Evolutionary conservation across 2,888 invertebrate genomes (phyloP).

Genomic region (Drosophila monieri): DNA sequence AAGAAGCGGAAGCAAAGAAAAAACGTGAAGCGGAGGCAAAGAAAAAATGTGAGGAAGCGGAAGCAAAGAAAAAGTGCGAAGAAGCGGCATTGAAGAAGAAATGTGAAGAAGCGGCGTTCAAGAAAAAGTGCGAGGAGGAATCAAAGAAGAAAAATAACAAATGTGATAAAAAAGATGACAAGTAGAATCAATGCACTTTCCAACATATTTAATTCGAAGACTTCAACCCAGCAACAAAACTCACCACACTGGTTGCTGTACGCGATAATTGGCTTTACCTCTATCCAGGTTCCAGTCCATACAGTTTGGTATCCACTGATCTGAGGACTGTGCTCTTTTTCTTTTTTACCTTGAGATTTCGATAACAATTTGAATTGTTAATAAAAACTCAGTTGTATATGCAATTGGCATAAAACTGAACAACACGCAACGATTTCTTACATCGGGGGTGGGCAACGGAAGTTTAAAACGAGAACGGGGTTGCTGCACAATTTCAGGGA

Average conservation of each 20-base stretch:
- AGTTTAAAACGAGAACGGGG: constrained; percentile 53
- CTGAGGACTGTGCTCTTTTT: constrained; percentile 2
- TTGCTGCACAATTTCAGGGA: constrained; percentile 78
- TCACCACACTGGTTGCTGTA: not conserved
- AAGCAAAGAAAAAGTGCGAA: not conserved
- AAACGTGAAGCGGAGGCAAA: not conserved
- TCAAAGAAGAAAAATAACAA: not conserved
- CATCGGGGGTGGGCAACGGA: constrained; percentile 52
- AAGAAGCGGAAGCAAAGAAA: not conserved
- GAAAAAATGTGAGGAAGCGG: not conserved
- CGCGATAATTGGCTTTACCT: not conserved
- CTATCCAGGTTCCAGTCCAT: not conserved
- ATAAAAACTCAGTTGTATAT: constrained; percentile 56
- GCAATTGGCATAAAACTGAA: constrained; percentile 57
- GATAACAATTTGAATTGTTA: constrained; percentile 79
- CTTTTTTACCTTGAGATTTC: constrained; percentile 22
- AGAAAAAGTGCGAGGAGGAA: not conserved
- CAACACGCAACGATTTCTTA: constrained; percentile 45
- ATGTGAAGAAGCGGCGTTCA: not conserved
- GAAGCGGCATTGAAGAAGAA: not conserved
- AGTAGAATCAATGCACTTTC: not conserved
- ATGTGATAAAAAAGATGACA: not conserved
- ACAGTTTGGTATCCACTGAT: constrained; percentile 6
- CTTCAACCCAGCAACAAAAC: not conserved
- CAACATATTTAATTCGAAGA: not conserved